Percentiles rank a stretch among this genome's conserved stretches.
Conservation (phyloP, 2,797 vertebrate species). For the Leuciscus waleckii region DNA sequence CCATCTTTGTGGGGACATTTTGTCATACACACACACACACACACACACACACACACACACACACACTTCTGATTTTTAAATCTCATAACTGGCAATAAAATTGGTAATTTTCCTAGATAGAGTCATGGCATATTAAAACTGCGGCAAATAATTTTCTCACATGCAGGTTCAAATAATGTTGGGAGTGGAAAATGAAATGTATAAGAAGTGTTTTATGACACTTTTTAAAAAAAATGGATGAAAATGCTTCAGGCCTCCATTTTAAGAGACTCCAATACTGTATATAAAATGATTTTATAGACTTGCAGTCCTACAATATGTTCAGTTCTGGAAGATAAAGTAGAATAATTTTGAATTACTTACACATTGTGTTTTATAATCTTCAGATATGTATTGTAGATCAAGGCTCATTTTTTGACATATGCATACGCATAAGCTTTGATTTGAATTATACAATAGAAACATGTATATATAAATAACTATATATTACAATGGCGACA, state of each 20-base stretch:
- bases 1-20: too few species aligned
- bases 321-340: conserved; percentile 8
- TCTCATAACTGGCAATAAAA: not conserved
- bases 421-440: too few species aligned
- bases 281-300: conserved; percentile 11
- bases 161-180: conserved; percentile 17
- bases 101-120: not conserved
- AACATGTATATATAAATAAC: not conserved
- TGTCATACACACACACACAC: too few species aligned
- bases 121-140: conserved; percentile 10
- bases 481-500: not conserved
- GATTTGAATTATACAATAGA: not conserved
- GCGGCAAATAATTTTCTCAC: conserved; percentile 2
- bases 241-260: not conserved
- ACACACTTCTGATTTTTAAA: too few species aligned
- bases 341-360: not conserved
- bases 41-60: too few species aligned
- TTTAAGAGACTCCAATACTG: conserved; percentile 1
- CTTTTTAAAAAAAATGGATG: conserved; percentile 2
- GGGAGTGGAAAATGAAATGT: conserved; percentile 1
- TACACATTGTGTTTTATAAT: not conserved
- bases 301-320: not conserved
- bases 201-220: not conserved
- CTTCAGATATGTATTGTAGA: not conserved
- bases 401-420: not conserved